A percentile compares a stretch with the other conserved stretches of the same genome.
Conservation (phyloP, 2,888 invertebrate genomes). For the Gibbula magus region DNA sequence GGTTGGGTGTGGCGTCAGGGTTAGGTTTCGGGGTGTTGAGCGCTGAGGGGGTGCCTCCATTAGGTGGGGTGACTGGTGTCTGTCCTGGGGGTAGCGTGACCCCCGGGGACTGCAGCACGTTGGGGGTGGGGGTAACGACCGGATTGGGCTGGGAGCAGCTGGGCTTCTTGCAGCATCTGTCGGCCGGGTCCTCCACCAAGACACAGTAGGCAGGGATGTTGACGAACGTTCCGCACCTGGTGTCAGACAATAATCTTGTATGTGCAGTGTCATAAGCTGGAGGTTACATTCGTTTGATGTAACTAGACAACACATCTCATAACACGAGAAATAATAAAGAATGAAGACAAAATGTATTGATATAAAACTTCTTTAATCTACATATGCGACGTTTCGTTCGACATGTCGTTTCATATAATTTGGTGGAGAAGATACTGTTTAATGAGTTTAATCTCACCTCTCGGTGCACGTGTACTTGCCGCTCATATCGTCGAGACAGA, state of each 20-base stretch:
- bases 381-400: too few relatives aligned
- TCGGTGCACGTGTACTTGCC: slow-evolving; percentile 58
- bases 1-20: slow-evolving; percentile 8
- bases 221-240: slow-evolving; percentile 46
- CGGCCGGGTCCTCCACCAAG: slow-evolving; percentile 45
- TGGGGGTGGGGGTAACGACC: not conserved
- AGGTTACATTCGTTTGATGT: too few relatives aligned
- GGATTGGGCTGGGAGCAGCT: slow-evolving; percentile 29
- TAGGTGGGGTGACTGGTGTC: slow-evolving; percentile 36
- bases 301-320: too few relatives aligned
- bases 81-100: slow-evolving; percentile 32
- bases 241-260: not conserved
- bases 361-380: too few relatives aligned
- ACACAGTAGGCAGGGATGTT: slow-evolving; percentile 47
- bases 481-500: slow-evolving; percentile 52
- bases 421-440: too few relatives aligned
- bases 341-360: too few relatives aligned
- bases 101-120: slow-evolving; percentile 3
- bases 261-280: not conserved
- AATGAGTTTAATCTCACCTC: slow-evolving; percentile 40
- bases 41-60: slow-evolving; percentile 24
- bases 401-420: too few relatives aligned
- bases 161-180: slow-evolving; percentile 49
- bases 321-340: too few relatives aligned
- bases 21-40: not conserved